A percentile compares a stretch with the other conserved stretches of the same genome.
These are phyloP conservation scores for Lasioglossum leucozonium DNA, from an alignment of 2,888 invertebrate genomes.

Conservation along the genomic window DNA sequence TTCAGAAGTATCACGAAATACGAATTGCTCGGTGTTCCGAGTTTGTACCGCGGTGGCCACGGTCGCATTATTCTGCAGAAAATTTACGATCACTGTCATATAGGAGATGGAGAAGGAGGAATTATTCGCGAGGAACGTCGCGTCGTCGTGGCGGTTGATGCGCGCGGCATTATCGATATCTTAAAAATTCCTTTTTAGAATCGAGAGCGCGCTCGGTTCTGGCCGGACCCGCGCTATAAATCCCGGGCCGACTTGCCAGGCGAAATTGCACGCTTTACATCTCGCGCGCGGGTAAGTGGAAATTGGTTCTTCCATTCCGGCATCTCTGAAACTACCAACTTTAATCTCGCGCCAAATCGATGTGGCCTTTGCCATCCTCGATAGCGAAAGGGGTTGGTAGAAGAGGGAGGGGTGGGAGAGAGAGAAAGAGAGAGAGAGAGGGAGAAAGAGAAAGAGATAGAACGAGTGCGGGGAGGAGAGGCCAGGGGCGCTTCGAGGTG, in stretches of 20 bases:
- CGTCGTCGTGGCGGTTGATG: neutral
- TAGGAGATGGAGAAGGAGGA: neutral
- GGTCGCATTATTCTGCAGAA: neutral
- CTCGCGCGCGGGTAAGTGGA: constrained; percentile 60
- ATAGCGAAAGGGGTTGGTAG: constrained; percentile 15
- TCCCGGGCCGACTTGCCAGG: constrained; percentile 50
- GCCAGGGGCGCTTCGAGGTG: neutral
- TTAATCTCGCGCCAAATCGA: constrained; percentile 72
- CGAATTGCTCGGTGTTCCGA: neutral
- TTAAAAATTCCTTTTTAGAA: constrained; percentile 46
- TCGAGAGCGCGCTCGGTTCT: constrained; percentile 28
- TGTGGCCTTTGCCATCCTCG: constrained; percentile 64
- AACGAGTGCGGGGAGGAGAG: neutral
- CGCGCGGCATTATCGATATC: constrained; percentile 34
- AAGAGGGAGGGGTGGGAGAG: too few species aligned
- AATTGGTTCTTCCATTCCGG: constrained; percentile 67
- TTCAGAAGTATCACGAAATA: neutral
- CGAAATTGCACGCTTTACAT: constrained; percentile 63
- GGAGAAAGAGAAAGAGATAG: neutral
- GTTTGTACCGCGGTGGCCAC: neutral
- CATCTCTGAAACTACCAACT: constrained; percentile 68
- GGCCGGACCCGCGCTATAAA: constrained; percentile 47
- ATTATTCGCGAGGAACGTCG: constrained; percentile 7
- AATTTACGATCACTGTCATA: constrained; percentile 12
- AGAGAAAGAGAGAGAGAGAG: neutral